phyloP scores from a whole-genome alignment of 2,797 vertebrate genomes.

The Salmo trutta region DNA sequence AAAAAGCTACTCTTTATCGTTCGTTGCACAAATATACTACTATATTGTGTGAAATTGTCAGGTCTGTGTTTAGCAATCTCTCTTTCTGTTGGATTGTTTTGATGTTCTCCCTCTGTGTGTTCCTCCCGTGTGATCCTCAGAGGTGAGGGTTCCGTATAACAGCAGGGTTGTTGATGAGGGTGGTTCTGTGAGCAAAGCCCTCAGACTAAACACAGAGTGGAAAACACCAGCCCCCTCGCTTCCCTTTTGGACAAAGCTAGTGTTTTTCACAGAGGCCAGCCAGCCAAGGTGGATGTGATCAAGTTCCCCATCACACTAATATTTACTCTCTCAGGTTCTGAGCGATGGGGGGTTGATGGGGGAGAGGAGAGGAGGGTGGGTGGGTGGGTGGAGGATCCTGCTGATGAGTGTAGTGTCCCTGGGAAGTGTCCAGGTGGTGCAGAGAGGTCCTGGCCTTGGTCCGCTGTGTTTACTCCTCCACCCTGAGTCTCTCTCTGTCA shows the following conservation, averaged over 20 bases:
- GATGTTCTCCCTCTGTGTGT: background rate
- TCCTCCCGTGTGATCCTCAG: conserved; percentile 9
- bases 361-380: background rate
- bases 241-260: conserved; percentile 13
- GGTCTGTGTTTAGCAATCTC: background rate
- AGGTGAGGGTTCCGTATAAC: background rate
- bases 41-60: background rate
- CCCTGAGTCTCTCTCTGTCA: conserved; percentile 41
- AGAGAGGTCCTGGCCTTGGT: conserved; percentile 38
- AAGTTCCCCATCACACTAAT: conserved; percentile 53
- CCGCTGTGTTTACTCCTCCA: conserved; percentile 41
- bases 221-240: conserved; percentile 26
- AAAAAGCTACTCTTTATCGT: conserved; percentile 2
- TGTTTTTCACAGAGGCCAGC: conserved; percentile 23
- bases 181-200: conserved; percentile 23
- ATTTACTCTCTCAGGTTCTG: conserved; percentile 55
- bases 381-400: background rate
- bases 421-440: conserved; percentile 65
- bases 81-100: background rate
- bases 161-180: conserved; percentile 15
- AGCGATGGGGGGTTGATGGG: conserved; percentile 27
- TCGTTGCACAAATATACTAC: background rate
- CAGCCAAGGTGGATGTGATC: conserved; percentile 39
- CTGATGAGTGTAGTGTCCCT: conserved; percentile 25
- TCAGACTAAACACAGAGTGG: conserved; percentile 50